phyloP scores from a whole-genome alignment of 2,888 invertebrate species.

The Andrena haemorrhoa region DNA sequence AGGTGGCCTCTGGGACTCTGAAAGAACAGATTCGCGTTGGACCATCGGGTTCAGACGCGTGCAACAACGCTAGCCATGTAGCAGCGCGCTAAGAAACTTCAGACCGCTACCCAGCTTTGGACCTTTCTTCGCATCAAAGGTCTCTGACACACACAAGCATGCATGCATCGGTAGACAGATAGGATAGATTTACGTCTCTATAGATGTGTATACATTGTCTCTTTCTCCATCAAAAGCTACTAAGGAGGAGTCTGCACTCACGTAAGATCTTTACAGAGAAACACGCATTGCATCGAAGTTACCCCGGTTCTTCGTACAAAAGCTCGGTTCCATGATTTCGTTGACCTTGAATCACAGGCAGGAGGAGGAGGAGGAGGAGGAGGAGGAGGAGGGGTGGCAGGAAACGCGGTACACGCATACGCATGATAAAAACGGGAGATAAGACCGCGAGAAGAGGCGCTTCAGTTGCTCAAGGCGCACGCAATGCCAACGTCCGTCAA shows the following conservation, averaged over 20 bases:
- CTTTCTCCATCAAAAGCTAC: slow-evolving; percentile 51
- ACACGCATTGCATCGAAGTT: slow-evolving; percentile 67
- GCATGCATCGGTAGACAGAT: slow-evolving; percentile 76
- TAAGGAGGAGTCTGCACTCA: slow-evolving; percentile 59
- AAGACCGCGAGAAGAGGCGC: slow-evolving; percentile 51
- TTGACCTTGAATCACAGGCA: slow-evolving; percentile 67
- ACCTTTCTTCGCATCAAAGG: slow-evolving; percentile 84
- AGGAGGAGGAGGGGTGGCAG: slow-evolving; percentile 48
- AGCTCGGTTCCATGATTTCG: slow-evolving; percentile 76
- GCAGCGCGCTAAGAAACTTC: slow-evolving; percentile 72
- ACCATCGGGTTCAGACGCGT: not conserved
- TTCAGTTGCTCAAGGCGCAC: slow-evolving; percentile 8
- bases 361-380: slow-evolving; percentile 12
- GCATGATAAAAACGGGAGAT: slow-evolving; percentile 75
- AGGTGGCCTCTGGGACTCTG: slow-evolving; percentile 97
- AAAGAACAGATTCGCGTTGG: slow-evolving; percentile 71
- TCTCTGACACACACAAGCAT: slow-evolving; percentile 82
- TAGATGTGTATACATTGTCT: slow-evolving; percentile 24
- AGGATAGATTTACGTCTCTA: slow-evolving; percentile 50
- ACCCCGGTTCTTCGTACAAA: slow-evolving; percentile 54
- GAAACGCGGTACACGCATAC: slow-evolving; percentile 72
- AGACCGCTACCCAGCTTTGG: slow-evolving; percentile 83
- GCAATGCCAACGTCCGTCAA: slow-evolving; percentile 21
- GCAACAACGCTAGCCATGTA: slow-evolving; percentile 63
- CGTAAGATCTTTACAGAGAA: slow-evolving; percentile 72